These are phyloP conservation scores for Tetranychus truncatus DNA, from an alignment of 2,888 invertebrate species.

Conservation along the genomic window DNA sequence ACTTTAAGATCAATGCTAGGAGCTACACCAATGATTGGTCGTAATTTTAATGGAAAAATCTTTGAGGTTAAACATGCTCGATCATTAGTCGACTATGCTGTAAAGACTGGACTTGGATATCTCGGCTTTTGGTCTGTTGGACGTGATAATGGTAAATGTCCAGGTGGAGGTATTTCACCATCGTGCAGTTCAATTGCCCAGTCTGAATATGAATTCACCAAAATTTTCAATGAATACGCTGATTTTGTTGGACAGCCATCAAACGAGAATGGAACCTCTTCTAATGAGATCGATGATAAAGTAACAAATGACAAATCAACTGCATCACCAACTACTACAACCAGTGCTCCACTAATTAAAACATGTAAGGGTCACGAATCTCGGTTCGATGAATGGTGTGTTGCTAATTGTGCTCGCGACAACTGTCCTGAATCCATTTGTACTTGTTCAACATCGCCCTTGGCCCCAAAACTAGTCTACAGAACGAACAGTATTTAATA, in stretches of 20 bases:
- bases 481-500: too few relatives aligned
- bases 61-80: conserved; percentile 17
- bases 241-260: not conserved
- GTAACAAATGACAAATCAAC: not conserved
- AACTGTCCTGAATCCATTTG: not conserved
- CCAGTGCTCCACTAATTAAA: not conserved
- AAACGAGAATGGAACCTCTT: not conserved
- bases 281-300: not conserved
- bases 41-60: conserved; percentile 20
- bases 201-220: conserved; percentile 16
- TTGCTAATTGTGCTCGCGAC: not conserved
- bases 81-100: conserved; percentile 14
- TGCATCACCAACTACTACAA: too few relatives aligned
- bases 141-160: conserved; percentile 19
- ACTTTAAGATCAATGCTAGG: conserved; percentile 19
- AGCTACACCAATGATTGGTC: conserved; percentile 19
- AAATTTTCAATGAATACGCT: conserved; percentile 14
- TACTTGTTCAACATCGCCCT: not conserved
- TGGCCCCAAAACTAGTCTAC: too few relatives aligned
- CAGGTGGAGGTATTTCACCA: conserved; percentile 16
- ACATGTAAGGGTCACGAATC: not conserved
- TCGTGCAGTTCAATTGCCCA: conserved; percentile 18
- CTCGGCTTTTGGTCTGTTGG: conserved; percentile 19
- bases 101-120: conserved; percentile 11
- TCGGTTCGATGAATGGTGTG: not conserved